Conservation (phyloP, 2,113 vertebrate species). For the Mirounga angustirostris region DNA sequence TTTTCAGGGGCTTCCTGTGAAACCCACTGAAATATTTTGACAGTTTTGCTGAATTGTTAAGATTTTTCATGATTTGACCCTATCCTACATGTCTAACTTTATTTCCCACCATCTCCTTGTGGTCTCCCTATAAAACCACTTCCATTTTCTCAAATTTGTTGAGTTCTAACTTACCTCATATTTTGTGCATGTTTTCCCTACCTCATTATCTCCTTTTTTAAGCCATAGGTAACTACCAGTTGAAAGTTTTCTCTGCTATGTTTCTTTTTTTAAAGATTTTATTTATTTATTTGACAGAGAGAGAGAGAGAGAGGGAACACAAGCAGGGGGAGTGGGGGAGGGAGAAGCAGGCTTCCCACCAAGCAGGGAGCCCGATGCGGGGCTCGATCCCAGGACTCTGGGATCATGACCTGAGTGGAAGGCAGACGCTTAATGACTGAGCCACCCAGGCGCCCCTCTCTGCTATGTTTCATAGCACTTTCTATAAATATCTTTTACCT, state of each 20-base stretch:
- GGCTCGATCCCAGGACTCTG: too few relatives aligned
- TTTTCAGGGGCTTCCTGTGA: not conserved
- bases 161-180: not conserved
- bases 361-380: too few relatives aligned
- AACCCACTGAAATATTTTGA: not conserved
- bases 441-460: not conserved
- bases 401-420: too few relatives aligned
- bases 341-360: too few relatives aligned
- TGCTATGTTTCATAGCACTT: not conserved
- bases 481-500: not conserved
- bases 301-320: too few relatives aligned
- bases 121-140: not conserved
- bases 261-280: not conserved
- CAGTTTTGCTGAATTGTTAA: slow-evolving; percentile 26
- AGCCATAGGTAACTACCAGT: not conserved
- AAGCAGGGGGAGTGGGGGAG: too few relatives aligned
- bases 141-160: not conserved
- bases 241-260: not conserved
- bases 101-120: not conserved
- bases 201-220: not conserved
- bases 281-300: too few relatives aligned
- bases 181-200: not conserved
- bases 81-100: not conserved
- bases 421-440: too few relatives aligned
- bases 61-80: not conserved